phyloP scores from a whole-genome alignment of 1,140 invertebrate species.

The Ditylenchus dipsaci region DNA sequence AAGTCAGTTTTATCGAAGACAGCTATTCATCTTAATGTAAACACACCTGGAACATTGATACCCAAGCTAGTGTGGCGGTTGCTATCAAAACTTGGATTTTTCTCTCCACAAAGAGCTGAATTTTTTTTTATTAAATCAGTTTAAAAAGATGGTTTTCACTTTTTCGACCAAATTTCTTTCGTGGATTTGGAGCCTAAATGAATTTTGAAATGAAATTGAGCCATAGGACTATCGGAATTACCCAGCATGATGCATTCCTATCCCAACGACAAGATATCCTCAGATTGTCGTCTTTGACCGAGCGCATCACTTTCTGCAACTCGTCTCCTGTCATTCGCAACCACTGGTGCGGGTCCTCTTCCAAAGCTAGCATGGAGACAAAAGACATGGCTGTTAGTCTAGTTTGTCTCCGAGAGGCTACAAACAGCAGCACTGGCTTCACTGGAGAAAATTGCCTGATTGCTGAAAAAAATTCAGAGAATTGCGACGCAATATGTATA shows the following conservation, averaged over 20 bases:
- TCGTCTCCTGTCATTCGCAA: constrained; percentile 78
- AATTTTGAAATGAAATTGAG: not conserved
- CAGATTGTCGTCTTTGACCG: constrained; percentile 79
- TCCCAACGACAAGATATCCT: constrained; percentile 88
- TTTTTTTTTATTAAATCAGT: not conserved
- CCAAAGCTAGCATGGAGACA: constrained; percentile 83
- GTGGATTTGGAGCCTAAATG: constrained; percentile 19
- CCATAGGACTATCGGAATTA: no score
- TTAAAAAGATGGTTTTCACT: constrained; percentile 1
- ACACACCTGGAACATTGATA: constrained; percentile 78
- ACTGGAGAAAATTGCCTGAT: constrained; percentile 83
- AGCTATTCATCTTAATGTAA: no score
- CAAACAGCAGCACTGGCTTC: constrained; percentile 88
- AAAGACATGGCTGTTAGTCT: constrained; percentile 90
- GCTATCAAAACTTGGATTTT: constrained; percentile 98
- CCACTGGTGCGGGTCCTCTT: constrained; percentile 91
- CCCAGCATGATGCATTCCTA: constrained; percentile 95
- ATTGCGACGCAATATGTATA: no score
- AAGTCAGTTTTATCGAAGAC: no score
- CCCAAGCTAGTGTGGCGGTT: constrained; percentile 95
- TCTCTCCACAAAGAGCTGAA: constrained; percentile 85
- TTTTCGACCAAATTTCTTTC: constrained; percentile 81
- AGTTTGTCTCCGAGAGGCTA: constrained; percentile 94
- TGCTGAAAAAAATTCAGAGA: constrained; percentile 26
- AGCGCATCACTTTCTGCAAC: constrained; percentile 60